These are phyloP conservation scores for Oscheius sp. DNA, from an alignment of 2,888 invertebrate species.

Conservation along the genomic window DNA sequence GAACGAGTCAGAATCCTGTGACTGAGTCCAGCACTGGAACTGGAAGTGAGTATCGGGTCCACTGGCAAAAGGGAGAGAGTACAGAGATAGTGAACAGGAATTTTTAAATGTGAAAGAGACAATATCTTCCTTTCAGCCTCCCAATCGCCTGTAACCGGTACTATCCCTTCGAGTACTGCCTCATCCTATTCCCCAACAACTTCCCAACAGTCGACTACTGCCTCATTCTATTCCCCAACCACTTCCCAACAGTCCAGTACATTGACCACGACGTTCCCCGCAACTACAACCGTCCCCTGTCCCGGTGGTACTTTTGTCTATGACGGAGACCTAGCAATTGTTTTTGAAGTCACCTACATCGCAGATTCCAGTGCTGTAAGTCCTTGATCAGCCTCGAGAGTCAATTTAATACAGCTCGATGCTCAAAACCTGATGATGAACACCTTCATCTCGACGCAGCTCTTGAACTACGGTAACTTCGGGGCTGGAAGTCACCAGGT, in stretches of 20 bases:
- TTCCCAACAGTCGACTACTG: neutral
- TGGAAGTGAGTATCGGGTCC: no score
- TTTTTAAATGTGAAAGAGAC: neutral
- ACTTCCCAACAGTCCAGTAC: neutral
- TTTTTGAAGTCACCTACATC: conserved; percentile 5
- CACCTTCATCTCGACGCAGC: conserved; percentile 26
- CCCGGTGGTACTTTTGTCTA: conserved; percentile 18
- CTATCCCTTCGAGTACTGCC: neutral
- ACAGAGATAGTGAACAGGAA: no score
- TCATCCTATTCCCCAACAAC: neutral
- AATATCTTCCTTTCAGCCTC: neutral
- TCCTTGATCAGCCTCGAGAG: neutral
- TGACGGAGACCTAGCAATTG: conserved; percentile 14
- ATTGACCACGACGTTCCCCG: neutral
- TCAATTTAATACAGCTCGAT: neutral
- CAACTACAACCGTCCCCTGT: neutral
- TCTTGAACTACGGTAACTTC: conserved; percentile 10
- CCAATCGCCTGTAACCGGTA: neutral
- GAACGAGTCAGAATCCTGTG: no score
- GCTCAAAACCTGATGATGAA: conserved; percentile 25
- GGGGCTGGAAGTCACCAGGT: neutral
- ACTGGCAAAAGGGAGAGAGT: no score
- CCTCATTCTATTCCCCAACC: neutral
- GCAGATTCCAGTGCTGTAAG: neutral
- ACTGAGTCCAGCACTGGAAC: no score